phyloP scores from a whole-genome alignment of 2,888 invertebrate species.

The Agrypnus murinus region DNA sequence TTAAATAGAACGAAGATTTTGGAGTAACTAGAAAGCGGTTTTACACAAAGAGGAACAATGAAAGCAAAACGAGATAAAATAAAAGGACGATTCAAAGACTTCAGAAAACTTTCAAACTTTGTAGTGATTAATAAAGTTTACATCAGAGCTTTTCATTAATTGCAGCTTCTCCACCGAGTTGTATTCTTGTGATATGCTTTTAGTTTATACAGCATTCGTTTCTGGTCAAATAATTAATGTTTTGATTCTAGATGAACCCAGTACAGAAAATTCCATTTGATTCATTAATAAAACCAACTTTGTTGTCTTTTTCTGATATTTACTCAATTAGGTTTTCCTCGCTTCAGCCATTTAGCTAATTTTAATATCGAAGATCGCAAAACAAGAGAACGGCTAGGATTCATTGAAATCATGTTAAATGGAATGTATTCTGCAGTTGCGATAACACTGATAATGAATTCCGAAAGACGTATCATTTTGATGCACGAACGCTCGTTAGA shows the following conservation, averaged over 20 bases:
- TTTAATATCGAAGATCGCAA: too few relatives aligned
- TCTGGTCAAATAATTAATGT: constrained; percentile 14
- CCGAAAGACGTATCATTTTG: constrained; percentile 39
- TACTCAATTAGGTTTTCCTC: too few relatives aligned
- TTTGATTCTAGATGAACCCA: background rate
- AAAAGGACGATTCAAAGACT: constrained; percentile 39
- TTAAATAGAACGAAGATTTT: background rate
- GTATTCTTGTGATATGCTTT: constrained; percentile 25
- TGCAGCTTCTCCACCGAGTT: constrained; percentile 18
- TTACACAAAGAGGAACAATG: constrained; percentile 15
- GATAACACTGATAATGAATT: constrained; percentile 46
- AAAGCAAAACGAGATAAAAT: constrained; percentile 31
- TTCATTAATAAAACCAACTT: too few relatives aligned
- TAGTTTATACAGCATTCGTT: constrained; percentile 19
- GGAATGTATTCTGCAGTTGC: constrained; percentile 28
- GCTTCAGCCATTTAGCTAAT: too few relatives aligned
- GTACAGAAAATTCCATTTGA: too few relatives aligned
- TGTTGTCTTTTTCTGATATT: too few relatives aligned
- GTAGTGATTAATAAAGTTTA: constrained; percentile 45
- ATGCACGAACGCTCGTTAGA: constrained; percentile 42
- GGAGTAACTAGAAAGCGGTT: constrained; percentile 14
- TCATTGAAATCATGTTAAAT: constrained; percentile 41
- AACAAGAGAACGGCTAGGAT: background rate
- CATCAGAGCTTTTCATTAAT: constrained; percentile 37
- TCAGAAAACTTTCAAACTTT: constrained; percentile 30